Conservation (phyloP, 2,888 invertebrate genomes). For the Leucozona laternaria region DNA sequence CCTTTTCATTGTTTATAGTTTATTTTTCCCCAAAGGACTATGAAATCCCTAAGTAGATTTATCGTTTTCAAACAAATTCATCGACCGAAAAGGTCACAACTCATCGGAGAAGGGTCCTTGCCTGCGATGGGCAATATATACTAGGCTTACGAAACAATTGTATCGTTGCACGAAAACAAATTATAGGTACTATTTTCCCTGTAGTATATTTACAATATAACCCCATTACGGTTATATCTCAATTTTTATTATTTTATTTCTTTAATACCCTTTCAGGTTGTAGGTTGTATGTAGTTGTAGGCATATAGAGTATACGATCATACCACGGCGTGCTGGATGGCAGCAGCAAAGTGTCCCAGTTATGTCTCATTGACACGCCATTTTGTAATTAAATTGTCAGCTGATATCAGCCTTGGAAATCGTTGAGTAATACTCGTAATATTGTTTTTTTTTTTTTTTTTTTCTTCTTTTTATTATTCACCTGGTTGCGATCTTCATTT, state of each 20-base stretch:
- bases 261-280: background rate
- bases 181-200: slow-evolving; percentile 16
- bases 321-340: background rate
- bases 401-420: slow-evolving; percentile 52
- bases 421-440: slow-evolving; percentile 47
- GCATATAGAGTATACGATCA: too few species aligned
- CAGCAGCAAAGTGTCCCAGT: slow-evolving; percentile 46
- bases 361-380: slow-evolving; percentile 67
- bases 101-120: slow-evolving; percentile 11
- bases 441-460: slow-evolving; percentile 2
- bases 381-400: slow-evolving; percentile 71
- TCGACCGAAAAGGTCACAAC: slow-evolving; percentile 22
- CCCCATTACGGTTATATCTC: slow-evolving; percentile 45
- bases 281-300: background rate
- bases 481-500: slow-evolving; percentile 45
- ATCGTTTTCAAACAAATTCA: slow-evolving; percentile 24
- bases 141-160: slow-evolving; percentile 32
- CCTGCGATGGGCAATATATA: slow-evolving; percentile 8
- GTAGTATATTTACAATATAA: slow-evolving; percentile 40
- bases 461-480: slow-evolving; percentile 21
- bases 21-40: slow-evolving; percentile 10
- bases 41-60: slow-evolving; percentile 27
- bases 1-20: slow-evolving; percentile 1
- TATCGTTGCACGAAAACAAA: slow-evolving; percentile 32
- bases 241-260: slow-evolving; percentile 53